A percentile compares a stretch with the other conserved stretches of the same genome.
Conservation (phyloP, 2,797 vertebrate species). For the Myiotriccus ornatus region DNA sequence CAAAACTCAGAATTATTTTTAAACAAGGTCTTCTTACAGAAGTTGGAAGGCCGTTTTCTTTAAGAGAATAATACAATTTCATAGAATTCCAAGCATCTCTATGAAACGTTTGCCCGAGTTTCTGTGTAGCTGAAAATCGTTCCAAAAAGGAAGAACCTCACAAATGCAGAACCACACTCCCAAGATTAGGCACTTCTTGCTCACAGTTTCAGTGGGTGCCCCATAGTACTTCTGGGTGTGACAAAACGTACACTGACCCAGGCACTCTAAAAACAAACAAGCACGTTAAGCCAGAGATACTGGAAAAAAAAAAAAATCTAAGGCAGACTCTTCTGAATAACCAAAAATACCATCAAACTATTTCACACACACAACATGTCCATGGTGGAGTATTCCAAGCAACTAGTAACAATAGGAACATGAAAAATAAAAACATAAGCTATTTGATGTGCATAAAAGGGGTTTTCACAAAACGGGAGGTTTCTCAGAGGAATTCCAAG, state of each 20-base stretch:
- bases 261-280: background rate
- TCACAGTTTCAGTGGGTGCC: background rate
- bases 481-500: slow-evolving; percentile 2
- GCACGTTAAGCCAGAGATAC: background rate
- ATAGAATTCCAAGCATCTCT: background rate
- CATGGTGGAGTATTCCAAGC: background rate
- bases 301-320: background rate
- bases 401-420: background rate
- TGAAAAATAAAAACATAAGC: background rate
- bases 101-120: background rate
- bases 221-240: background rate
- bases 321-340: background rate
- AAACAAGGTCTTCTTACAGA: background rate
- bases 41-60: background rate
- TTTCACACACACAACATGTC: fast-evolving
- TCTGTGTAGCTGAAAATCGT: background rate
- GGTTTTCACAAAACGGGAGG: background rate
- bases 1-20: background rate
- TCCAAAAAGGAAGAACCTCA: background rate
- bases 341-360: background rate
- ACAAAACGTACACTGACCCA: background rate
- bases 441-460: background rate
- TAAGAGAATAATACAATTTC: background rate
- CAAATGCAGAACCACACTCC: background rate
- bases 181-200: background rate